Evolutionary conservation across 1,140 invertebrate genomes (phyloP).

Genomic region (Brachionus sp.): DNA sequence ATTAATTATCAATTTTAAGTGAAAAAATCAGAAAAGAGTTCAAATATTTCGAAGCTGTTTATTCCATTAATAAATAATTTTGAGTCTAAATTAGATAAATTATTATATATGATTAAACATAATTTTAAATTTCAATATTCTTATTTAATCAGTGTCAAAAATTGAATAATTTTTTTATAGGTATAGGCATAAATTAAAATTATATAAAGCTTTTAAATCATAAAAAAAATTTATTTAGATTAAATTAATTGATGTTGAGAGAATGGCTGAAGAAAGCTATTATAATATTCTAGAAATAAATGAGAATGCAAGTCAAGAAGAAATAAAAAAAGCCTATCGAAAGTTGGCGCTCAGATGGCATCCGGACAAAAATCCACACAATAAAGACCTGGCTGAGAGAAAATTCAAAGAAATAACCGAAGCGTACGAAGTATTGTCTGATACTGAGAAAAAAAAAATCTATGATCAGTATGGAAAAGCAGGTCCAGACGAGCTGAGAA

Average conservation of each 20-base stretch:
- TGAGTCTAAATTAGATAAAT: too few species aligned
- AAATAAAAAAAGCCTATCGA: slow-evolving; percentile 66
- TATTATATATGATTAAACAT: background rate
- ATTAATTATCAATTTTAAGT: background rate
- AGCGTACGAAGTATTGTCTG: slow-evolving; percentile 31
- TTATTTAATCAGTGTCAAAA: background rate
- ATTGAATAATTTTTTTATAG: background rate
- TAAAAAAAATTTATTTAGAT: background rate
- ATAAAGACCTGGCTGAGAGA: slow-evolving; percentile 70
- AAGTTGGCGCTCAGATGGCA: slow-evolving; percentile 70
- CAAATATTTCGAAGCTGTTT: background rate
- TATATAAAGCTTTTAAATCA: background rate
- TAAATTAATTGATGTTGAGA: background rate
- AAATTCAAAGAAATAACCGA: slow-evolving; percentile 58
- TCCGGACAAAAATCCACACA: slow-evolving; percentile 6
- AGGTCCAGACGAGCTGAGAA: slow-evolving; percentile 46
- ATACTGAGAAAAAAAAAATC: background rate
- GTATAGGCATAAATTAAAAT: background rate
- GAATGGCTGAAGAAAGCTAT: background rate
- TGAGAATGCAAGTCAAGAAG: background rate
- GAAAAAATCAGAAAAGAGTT: background rate
- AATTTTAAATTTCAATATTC: background rate
- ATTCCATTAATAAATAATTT: background rate
- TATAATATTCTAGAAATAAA: slow-evolving; percentile 14
- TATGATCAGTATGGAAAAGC: slow-evolving; percentile 38